These are phyloP conservation scores for Sarcophaga bullata DNA, from an alignment of 1,140 invertebrate species.

Conservation along the genomic window DNA sequence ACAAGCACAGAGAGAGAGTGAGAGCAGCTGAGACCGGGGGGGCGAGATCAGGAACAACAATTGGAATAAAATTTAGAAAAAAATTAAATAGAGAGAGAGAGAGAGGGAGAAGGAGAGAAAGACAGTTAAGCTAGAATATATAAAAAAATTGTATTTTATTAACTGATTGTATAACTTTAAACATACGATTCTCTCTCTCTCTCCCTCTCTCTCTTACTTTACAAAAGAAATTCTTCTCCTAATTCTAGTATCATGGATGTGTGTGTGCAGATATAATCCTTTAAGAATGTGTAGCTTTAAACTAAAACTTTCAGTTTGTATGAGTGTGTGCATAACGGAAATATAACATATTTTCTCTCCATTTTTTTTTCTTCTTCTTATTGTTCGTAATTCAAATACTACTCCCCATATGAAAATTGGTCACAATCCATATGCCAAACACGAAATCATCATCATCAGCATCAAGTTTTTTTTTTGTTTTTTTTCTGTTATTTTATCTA, in stretches of 20 bases:
- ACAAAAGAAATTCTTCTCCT: neutral
- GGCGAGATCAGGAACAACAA: neutral
- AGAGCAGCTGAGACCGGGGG: neutral
- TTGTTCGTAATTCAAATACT: neutral
- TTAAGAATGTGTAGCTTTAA: neutral
- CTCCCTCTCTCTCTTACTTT: too few relatives aligned
- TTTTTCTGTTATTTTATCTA: too few relatives aligned
- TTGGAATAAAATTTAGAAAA: neutral
- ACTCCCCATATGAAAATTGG: conserved; percentile 56
- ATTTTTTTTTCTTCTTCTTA: neutral
- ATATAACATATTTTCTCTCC: neutral
- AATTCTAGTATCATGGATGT: neutral
- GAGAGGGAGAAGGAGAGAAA: too few relatives aligned
- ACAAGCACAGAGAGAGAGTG: neutral
- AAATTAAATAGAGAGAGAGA: neutral
- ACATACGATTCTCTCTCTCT: too few relatives aligned
- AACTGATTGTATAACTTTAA: neutral
- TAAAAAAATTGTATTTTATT: neutral
- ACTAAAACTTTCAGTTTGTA: neutral
- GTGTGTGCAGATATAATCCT: neutral
- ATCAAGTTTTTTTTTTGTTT: too few relatives aligned
- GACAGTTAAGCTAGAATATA: neutral
- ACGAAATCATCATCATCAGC: neutral
- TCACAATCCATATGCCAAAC: conserved; percentile 57
- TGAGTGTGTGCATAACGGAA: neutral